Percentiles rank a stretch among this genome's conserved stretches.
Evolutionary conservation across 1,140 invertebrate genomes (phyloP).

Genomic region (Thaumetopoea pityocampa): DNA sequence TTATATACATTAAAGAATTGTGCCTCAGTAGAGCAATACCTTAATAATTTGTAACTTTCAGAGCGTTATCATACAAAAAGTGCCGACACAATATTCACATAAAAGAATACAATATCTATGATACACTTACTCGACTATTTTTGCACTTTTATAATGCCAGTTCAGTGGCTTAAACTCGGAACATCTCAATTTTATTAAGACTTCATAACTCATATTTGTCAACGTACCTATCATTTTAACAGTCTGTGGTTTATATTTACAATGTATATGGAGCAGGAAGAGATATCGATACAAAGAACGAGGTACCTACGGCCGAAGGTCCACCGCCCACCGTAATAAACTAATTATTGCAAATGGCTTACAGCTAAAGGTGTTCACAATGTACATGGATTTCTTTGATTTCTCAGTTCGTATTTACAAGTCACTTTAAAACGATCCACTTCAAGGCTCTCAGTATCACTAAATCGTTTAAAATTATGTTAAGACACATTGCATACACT

Average conservation of each 20-base stretch:
- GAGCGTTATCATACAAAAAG: slow-evolving; percentile 65
- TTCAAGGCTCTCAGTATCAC: slow-evolving; percentile 11
- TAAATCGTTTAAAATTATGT: slow-evolving; percentile 15
- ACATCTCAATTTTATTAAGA: slow-evolving; percentile 74
- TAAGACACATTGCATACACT: slow-evolving; percentile 20
- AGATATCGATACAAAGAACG: slow-evolving; percentile 53
- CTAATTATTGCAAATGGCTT: slow-evolving; percentile 34
- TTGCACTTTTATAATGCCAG: slow-evolving; percentile 72
- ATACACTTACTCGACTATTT: slow-evolving; percentile 67
- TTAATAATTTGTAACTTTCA: slow-evolving; percentile 48
- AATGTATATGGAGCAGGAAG: slow-evolving; percentile 46
- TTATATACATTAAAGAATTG: slow-evolving; percentile 72
- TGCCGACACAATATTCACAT: slow-evolving; percentile 69
- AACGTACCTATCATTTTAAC: slow-evolving; percentile 50
- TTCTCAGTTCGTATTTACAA: slow-evolving; percentile 34
- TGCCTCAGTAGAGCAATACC: slow-evolving; percentile 61
- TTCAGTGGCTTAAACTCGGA: slow-evolving; percentile 70
- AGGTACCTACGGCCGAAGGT: slow-evolving; percentile 28
- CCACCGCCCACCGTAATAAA: slow-evolving; percentile 23
- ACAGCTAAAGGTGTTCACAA: slow-evolving; percentile 31
- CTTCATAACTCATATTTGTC: slow-evolving; percentile 61
- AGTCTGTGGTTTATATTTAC: slow-evolving; percentile 56
- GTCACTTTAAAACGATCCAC: slow-evolving; percentile 17
- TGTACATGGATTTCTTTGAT: slow-evolving; percentile 31
- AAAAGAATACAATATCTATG: slow-evolving; percentile 61